phyloP scores from a whole-genome alignment of 2,797 vertebrate genomes.

The Sebastes baramenuke region DNA sequence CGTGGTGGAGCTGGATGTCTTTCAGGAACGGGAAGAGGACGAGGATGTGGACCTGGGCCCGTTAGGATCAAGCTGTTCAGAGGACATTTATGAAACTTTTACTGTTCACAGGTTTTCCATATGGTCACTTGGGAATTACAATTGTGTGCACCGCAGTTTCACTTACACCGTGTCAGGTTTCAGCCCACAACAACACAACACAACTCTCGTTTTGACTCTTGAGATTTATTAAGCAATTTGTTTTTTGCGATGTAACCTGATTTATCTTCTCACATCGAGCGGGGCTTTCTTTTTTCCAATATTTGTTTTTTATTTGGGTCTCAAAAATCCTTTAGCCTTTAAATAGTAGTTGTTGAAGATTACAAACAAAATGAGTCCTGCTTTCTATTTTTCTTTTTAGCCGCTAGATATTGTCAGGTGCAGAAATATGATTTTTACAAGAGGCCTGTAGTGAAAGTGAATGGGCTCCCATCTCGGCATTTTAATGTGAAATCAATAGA shows the following conservation, averaged over 20 bases:
- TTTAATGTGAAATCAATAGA: constrained; percentile 1
- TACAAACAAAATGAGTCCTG: background rate
- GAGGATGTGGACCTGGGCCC: background rate
- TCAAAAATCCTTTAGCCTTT: background rate
- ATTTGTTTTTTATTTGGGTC: background rate
- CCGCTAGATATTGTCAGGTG: background rate
- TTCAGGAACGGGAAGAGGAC: constrained; percentile 7
- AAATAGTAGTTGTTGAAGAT: background rate
- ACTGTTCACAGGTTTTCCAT: constrained; percentile 17
- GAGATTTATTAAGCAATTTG: constrained; percentile 5
- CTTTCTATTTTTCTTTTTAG: constrained; percentile 15
- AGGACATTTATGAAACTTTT: constrained; percentile 2
- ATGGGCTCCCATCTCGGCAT: background rate
- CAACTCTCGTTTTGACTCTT: background rate
- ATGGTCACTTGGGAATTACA: constrained; percentile 9
- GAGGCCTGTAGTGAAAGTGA: background rate
- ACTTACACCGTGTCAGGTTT: background rate
- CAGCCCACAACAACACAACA: background rate
- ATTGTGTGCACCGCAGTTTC: background rate
- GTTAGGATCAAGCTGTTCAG: constrained; percentile 5
- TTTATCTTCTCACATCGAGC: constrained; percentile 16
- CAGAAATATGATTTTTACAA: background rate
- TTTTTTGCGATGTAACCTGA: background rate
- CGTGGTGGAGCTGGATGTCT: constrained; percentile 8
- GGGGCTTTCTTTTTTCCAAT: background rate